Conservation (phyloP, 1,140 invertebrate species). For the Aphaenogaster floridana region DNA sequence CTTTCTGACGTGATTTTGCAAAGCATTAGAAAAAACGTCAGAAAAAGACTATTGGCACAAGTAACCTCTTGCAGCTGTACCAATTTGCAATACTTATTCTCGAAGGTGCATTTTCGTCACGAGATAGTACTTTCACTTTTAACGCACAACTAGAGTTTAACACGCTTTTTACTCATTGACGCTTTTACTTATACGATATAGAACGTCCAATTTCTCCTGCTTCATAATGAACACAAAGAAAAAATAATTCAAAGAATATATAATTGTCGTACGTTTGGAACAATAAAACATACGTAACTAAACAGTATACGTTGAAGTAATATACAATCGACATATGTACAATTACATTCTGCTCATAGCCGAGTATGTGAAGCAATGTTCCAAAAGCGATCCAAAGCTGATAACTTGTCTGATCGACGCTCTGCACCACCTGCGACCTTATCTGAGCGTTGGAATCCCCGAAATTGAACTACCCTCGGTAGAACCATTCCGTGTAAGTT, state of each 20-base stretch:
- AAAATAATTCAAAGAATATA: neutral
- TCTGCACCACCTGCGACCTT: slow-evolving; percentile 90
- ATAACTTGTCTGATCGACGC: slow-evolving; percentile 89
- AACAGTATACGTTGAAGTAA: neutral
- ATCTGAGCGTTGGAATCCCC: slow-evolving; percentile 89
- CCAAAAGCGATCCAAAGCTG: slow-evolving; percentile 89
- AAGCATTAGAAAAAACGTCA: slow-evolving; percentile 17
- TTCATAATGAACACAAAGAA: neutral
- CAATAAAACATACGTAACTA: neutral
- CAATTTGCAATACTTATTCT: slow-evolving; percentile 30
- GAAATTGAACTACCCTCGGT: slow-evolving; percentile 91
- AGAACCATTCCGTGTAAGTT: slow-evolving; percentile 89
- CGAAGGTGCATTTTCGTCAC: slow-evolving; percentile 27
- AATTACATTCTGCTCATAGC: slow-evolving; percentile 86
- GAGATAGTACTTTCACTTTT: slow-evolving; percentile 63
- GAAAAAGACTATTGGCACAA: slow-evolving; percentile 8
- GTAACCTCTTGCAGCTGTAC: slow-evolving; percentile 22
- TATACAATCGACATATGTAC: neutral
- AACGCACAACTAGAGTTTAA: slow-evolving; percentile 23
- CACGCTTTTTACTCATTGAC: slow-evolving; percentile 35
- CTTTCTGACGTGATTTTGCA: neutral
- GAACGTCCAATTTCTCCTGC: slow-evolving; percentile 40
- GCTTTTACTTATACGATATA: slow-evolving; percentile 34
- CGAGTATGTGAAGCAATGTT: slow-evolving; percentile 91
- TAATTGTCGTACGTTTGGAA: neutral